A percentile compares a stretch with the other conserved stretches of the same genome.
phyloP scores from a whole-genome alignment of 2,113 vertebrate genomes.

The Aramus guarauna region DNA sequence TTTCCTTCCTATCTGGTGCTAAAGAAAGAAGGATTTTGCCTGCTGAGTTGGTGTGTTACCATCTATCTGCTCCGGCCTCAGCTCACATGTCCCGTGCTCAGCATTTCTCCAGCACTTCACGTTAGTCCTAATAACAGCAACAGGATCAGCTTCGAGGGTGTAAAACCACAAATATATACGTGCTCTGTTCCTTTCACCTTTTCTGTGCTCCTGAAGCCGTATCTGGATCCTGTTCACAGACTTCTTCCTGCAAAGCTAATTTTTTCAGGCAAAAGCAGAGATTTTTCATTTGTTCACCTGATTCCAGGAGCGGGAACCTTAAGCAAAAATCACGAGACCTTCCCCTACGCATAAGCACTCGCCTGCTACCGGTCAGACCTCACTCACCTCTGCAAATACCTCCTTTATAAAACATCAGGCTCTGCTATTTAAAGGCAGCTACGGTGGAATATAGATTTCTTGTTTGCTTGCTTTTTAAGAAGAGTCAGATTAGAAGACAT shows the following conservation, averaged over 20 bases:
- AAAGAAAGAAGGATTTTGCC: background rate
- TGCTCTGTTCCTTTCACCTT: background rate
- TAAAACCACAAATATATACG: accelerated
- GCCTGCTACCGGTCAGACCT: background rate
- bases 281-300: background rate
- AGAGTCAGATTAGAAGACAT: background rate
- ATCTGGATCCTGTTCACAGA: background rate
- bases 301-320: background rate
- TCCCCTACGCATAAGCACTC: background rate
- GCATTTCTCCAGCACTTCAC: background rate
- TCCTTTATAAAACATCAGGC: background rate
- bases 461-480: background rate
- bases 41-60: background rate
- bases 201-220: background rate
- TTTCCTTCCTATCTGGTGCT: background rate
- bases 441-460: background rate
- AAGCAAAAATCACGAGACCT: background rate
- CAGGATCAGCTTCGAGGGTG: background rate
- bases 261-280: background rate
- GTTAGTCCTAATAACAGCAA: background rate
- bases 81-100: background rate
- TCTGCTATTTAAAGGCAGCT: background rate
- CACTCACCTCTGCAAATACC: background rate
- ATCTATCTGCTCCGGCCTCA: background rate
- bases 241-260: accelerated